phyloP scores from a whole-genome alignment of 2,888 invertebrate genomes.

The Drosophila kanekoi region DNA sequence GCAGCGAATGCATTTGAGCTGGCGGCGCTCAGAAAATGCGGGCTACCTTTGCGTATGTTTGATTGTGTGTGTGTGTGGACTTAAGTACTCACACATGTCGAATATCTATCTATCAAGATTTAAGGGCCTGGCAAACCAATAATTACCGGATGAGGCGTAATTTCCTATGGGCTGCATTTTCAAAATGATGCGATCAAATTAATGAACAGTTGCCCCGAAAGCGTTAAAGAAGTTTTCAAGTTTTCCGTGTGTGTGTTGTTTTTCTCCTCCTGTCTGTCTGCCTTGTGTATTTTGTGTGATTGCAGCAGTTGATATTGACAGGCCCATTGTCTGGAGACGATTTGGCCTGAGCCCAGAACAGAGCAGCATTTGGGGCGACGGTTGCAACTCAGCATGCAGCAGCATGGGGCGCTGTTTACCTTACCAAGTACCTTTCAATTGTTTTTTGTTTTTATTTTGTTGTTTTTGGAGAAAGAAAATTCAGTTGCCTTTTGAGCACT shows the following conservation, averaged over 20 bases:
- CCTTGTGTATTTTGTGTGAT: slow-evolving; percentile 38
- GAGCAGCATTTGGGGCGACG: slow-evolving; percentile 45
- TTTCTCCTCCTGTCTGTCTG: slow-evolving; percentile 4
- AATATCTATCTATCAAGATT: slow-evolving; percentile 73
- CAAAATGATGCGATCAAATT: slow-evolving; percentile 68
- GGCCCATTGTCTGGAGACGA: slow-evolving; percentile 24
- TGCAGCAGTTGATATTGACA: slow-evolving; percentile 56
- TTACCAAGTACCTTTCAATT: slow-evolving; percentile 76
- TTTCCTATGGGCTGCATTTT: slow-evolving; percentile 71
- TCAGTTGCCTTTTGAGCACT: slow-evolving; percentile 48
- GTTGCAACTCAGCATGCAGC: slow-evolving; percentile 30
- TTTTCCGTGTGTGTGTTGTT: slow-evolving; percentile 2
- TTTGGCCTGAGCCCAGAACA: slow-evolving; percentile 28
- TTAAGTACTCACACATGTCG: slow-evolving; percentile 44
- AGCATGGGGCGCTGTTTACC: slow-evolving; percentile 41
- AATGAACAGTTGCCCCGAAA: slow-evolving; percentile 53
- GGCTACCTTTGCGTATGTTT: slow-evolving; percentile 24
- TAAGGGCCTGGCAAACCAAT: slow-evolving; percentile 66
- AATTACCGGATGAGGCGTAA: slow-evolving; percentile 78
- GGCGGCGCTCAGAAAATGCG: slow-evolving; percentile 66
- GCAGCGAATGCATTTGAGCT: slow-evolving; percentile 51
- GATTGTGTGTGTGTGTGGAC: slow-evolving; percentile 6
- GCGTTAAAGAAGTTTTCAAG: slow-evolving; percentile 54
- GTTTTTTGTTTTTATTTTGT: slow-evolving; percentile 24
- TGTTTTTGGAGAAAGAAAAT: slow-evolving; percentile 51